Percentiles rank a stretch among this genome's conserved stretches.
Conservation (phyloP, 2,888 invertebrate genomes). For the Lamellibrachia satsuma region DNA sequence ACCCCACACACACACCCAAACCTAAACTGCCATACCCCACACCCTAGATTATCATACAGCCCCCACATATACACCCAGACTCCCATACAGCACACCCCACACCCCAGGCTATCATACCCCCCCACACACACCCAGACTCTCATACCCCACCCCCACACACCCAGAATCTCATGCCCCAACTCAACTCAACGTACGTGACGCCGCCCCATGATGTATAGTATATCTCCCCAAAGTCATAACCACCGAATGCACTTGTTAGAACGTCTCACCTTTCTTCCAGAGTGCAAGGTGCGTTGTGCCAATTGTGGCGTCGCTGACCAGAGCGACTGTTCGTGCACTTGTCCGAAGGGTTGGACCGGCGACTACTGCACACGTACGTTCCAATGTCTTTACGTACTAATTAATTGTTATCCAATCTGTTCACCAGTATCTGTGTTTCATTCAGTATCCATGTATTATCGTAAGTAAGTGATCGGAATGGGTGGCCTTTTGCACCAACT, state of each 20-base stretch:
- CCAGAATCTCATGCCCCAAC: not conserved
- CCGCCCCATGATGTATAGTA: not conserved
- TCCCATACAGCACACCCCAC: no score
- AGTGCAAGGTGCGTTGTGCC: not conserved
- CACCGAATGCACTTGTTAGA: not conserved
- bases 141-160: not conserved
- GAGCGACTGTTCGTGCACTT: not conserved
- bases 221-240: not conserved
- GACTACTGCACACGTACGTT: not conserved
- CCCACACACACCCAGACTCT: no score
- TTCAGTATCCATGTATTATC: no score
- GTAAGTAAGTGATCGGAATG: no score
- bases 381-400: not conserved
- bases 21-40: no score
- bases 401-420: not conserved
- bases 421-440: no score
- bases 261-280: not conserved
- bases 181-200: not conserved
- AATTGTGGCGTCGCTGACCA: not conserved
- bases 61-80: no score
- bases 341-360: not conserved
- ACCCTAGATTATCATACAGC: no score
- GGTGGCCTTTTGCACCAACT: no score
- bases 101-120: no score
- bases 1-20: no score